phyloP scores from a whole-genome alignment of 2,113 vertebrate species.

The Neodontobutis hainanensis region DNA sequence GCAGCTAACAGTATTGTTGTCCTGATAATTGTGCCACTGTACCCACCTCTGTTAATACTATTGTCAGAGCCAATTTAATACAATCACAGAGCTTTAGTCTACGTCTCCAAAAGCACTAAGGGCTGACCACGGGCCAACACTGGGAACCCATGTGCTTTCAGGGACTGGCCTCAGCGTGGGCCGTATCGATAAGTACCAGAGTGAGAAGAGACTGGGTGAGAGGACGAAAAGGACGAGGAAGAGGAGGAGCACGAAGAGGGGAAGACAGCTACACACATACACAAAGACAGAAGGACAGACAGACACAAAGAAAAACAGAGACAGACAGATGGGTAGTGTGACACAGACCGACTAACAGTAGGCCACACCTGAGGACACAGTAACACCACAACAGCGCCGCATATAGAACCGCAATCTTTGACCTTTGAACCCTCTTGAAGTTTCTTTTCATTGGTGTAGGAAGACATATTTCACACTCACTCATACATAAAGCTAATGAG shows the following conservation, averaged over 20 bases:
- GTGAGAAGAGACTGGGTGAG: constrained; percentile 75
- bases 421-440: constrained; percentile 14
- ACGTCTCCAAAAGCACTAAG: constrained; percentile 1
- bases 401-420: constrained; percentile 23
- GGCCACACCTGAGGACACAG: constrained; percentile 77
- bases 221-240: constrained; percentile 69
- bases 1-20: no score
- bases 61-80: background rate
- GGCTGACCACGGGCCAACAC: background rate
- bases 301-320: constrained; percentile 74
- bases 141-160: background rate
- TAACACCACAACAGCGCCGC: constrained; percentile 59
- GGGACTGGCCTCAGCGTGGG: background rate
- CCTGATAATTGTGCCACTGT: background rate
- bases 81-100: background rate
- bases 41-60: background rate
- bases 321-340: constrained; percentile 64
- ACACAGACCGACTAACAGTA: constrained; percentile 70
- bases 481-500: constrained; percentile 30
- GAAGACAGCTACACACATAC: constrained; percentile 69
- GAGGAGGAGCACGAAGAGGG: constrained; percentile 76
- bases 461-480: constrained; percentile 21
- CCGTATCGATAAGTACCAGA: constrained; percentile 69
- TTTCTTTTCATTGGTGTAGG: no score
- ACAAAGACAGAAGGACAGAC: constrained; percentile 55